A percentile compares a stretch with the other conserved stretches of the same genome.
These are phyloP conservation scores for Halcyon malimbica DNA, from an alignment of 2,113 vertebrate species.

Conservation along the genomic window DNA sequence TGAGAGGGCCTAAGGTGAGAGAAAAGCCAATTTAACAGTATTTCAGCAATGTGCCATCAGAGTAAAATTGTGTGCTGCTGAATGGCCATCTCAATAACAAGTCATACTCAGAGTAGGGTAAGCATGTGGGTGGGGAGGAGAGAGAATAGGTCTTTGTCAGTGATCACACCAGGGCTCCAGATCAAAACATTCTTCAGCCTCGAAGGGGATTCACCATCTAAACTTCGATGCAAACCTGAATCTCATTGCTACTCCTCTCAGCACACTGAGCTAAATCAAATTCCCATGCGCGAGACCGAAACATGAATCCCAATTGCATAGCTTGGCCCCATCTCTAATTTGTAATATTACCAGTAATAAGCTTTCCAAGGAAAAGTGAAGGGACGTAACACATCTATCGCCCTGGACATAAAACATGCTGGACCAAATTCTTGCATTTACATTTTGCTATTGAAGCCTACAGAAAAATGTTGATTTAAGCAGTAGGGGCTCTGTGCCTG, in stretches of 20 bases:
- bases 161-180: neutral
- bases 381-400: neutral
- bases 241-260: slow-evolving; percentile 37
- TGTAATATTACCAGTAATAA: slow-evolving; percentile 6
- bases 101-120: neutral
- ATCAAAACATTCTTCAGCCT: slow-evolving; percentile 53
- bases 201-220: neutral
- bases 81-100: neutral
- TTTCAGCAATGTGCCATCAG: slow-evolving; percentile 29
- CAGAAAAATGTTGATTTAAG: slow-evolving; percentile 21
- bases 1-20: neutral
- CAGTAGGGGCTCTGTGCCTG: neutral
- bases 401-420: neutral
- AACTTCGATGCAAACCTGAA: slow-evolving; percentile 23
- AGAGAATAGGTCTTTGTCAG: slow-evolving; percentile 43
- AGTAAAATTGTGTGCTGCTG: slow-evolving; percentile 13
- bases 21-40: slow-evolving; percentile 53
- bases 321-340: slow-evolving; percentile 24
- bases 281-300: neutral
- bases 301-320: neutral
- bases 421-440: neutral
- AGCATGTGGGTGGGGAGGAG: neutral
- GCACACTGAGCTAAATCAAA: slow-evolving; percentile 18
- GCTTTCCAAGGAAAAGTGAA: slow-evolving; percentile 28
- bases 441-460: neutral